Evolutionary conservation across 2,797 vertebrate genomes (phyloP), one percentile per base, ranked within the genome.

Genomic region (Cuniculus paca): DNA sequence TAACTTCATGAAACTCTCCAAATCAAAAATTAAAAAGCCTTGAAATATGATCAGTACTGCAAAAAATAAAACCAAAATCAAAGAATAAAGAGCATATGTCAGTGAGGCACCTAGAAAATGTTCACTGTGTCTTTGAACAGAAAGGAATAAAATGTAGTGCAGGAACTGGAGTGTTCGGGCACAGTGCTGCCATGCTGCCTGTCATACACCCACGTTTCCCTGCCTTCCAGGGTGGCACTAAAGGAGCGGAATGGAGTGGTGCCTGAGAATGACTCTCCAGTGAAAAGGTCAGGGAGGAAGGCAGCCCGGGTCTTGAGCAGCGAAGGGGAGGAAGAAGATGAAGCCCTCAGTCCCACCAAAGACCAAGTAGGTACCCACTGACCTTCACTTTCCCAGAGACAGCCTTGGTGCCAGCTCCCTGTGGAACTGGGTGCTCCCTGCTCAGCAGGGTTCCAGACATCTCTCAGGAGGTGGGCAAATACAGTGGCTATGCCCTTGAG

Each of bases 301-400:
- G 34, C 0, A 0, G 24, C 83, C 54, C 92, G 75, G 8, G 88
- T 96, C 42, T 54, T 98, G 39, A 95, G 97, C 63, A 98, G 97
- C 0, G 98, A 98, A 28, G 97, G 95, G 22, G 98, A 98, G 52
- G 98, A 98, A 2, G 98, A 98, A 5, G 97, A 97, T 0, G 83
- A 88, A 34, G 79, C 60, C 85, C 42, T 70, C 45, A 39, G 10
- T 0, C 36, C 60, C 16, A 26, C 68, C 14, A 52, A n/a, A 75
- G n/a, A 8, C 45, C 95, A 97, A 90, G 97, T 97, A 50, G 26
- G 89, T 36, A 42, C 54, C 58, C 3, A 0, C 20, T 10, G 12
- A 36, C 48, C n/a, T 36, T 26, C 22, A 24, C 50, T 36, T 48
- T 48, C 31, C 39, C 0, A 1, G 19, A 45, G 50, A n/a, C 82